Base-by-base conservation (phyloP, 2,888 invertebrate genomes). In the Agonopterix heracliana region DNA sequence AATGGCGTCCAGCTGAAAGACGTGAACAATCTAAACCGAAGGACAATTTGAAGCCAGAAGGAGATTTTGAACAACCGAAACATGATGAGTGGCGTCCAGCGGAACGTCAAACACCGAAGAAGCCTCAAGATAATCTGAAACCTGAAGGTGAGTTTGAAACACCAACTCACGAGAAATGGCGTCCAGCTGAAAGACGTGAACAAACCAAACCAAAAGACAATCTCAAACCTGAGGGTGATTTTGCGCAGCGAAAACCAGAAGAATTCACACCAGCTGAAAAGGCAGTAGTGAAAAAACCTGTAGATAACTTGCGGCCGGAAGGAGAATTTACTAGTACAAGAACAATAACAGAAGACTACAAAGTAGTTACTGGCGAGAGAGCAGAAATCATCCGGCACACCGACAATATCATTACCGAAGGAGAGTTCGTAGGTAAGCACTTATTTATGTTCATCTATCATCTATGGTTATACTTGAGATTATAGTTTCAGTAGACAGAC, bases 351-450 rank as follows among this genome's bases (percentile, higher is more conserved):
- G 90, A 91, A 51, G 92, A 92, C 64, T 92, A 90, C 57, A 87
- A 78, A 54, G 85, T 90, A n/a, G 89, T 91, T 1, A 86, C 78
- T 34, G 92, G 92, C 0, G 93, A 92, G 68, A 87, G 92, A 58
- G 91, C 91, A 36, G 91, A 92, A 71, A 90, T 93, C 14, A 86
- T 91, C 53, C 90, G 90, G 54, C 91, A 89, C 43, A 90, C 90
- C 55, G 92, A 94, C 68, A 93, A 94, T 66, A 89, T 93, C 11
- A 90, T 89, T 38, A 84, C 90, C 47, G 90, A 91, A 83, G 92
- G 93, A 61, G 90, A 91, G 74, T 93, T 93, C 59, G 91, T 84
- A 71, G 92, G 92, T 92, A 81, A 80, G 38, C n/a, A 43, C 13
- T 17, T 43, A 17, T n/a, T 26, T 2, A 43, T 4, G 2, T 14